phyloP scores from a whole-genome alignment of 1,140 invertebrate species.

The Listronotus bonariensis region DNA sequence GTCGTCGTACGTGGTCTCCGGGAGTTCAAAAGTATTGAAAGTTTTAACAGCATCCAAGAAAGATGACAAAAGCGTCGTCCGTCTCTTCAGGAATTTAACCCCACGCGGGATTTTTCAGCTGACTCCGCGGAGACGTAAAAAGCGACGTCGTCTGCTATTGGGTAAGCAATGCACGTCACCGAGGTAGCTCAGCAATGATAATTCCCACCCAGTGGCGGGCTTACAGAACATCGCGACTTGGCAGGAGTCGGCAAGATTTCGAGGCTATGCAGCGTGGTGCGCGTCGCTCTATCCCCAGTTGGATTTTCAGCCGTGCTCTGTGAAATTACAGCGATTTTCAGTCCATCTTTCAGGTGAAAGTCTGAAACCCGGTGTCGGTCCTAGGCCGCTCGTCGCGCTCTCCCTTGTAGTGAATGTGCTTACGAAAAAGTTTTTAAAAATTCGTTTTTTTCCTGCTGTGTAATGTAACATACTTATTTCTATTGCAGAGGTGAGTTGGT shows the following conservation, averaged over 20 bases:
- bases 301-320: constrained; percentile 20
- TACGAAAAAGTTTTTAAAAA: constrained; percentile 12
- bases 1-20: too few species aligned
- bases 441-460: constrained; percentile 16
- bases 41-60: constrained; percentile 1
- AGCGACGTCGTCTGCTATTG: constrained; percentile 45
- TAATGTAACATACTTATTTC: constrained; percentile 28
- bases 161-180: constrained; percentile 49
- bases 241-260: constrained; percentile 46
- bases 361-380: constrained; percentile 22
- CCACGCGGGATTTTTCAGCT: constrained; percentile 48
- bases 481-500: constrained; percentile 22
- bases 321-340: constrained; percentile 33
- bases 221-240: constrained; percentile 51
- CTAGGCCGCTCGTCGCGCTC: constrained; percentile 7
- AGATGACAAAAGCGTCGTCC: constrained; percentile 17
- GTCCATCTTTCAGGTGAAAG: constrained; percentile 30
- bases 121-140: constrained; percentile 47
- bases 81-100: constrained; percentile 41
- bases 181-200: constrained; percentile 48
- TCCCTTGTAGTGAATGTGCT: constrained; percentile 2
- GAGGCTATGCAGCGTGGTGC: constrained; percentile 49
- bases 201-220: constrained; percentile 47
- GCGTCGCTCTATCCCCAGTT: constrained; percentile 38
- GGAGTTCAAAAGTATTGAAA: too few species aligned